Evolutionary conservation across 2,888 invertebrate genomes (phyloP), one percentile per base, ranked within the genome.

Genomic region (Eupeodes latifasciatus): DNA sequence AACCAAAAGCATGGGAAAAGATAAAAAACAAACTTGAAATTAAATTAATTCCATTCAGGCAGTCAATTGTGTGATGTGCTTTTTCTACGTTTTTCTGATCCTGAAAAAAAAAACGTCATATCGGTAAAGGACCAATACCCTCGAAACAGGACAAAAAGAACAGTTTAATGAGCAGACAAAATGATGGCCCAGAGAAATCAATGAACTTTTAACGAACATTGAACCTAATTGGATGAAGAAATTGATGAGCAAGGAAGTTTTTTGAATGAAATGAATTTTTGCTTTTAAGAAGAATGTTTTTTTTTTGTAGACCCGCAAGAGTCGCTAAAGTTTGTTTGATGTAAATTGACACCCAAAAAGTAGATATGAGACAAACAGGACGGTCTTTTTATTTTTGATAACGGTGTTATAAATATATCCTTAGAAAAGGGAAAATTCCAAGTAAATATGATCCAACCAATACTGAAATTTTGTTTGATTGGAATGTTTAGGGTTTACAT

Each of bases 11-110:
- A 62, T 11, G 40, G 71, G 51, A 27, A 55, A 40, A 69, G 12
- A 62, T 69, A 72, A 72, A 40, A 76, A 82, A 47, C 16, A 61
- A 79, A 59, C 69, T 82, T 55, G 55, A 83, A 86, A 86, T 86
- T 86, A 83, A 86, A 86, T 86, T 83, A 86, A 83, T 86, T 86
- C 75, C 79, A 75, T 86, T 64, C 64, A 74, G 75, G 79, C 75
- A 86, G 83, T 82, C 75, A 76, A 71, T 86, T 69, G 64, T 66
- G 57, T 51, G 62, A 78, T 75, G 51, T 67, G 7, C 34, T 75
- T 74, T 61, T 47, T 71, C 7, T 27, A 27, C 27, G 19, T 27
- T 6, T 40, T 71, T 27, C 2, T 19, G 16, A 36, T 10, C 9
- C 11, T 40, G 12, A 44, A 47, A 55, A 19, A 40, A 36, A 36